Percentiles rank a stretch among this genome's conserved stretches.
These are phyloP conservation scores for Drosophila cyrtoloma DNA, from an alignment of 2,888 invertebrate species.

Conservation along the genomic window DNA sequence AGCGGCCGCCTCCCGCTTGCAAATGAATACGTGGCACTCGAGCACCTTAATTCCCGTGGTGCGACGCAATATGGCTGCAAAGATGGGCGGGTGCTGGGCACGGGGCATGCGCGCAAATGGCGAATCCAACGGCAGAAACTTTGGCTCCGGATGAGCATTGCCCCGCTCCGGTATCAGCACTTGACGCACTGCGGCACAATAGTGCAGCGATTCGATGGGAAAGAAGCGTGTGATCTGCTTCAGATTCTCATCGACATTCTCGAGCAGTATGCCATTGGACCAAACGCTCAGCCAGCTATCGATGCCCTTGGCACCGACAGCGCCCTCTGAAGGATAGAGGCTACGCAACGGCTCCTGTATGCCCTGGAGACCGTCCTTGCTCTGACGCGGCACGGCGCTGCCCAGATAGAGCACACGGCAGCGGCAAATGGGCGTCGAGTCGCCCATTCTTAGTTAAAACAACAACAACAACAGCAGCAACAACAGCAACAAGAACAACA, in stretches of 20 bases:
- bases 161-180: constrained; percentile 90
- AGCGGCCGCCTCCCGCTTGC: constrained; percentile 97
- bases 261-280: constrained; percentile 97
- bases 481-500: constrained; percentile 16
- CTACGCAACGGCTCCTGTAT: constrained; percentile 98
- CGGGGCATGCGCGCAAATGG: constrained; percentile 97
- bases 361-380: constrained; percentile 98
- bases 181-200: constrained; percentile 97
- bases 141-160: constrained; percentile 89
- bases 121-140: constrained; percentile 97
- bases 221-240: constrained; percentile 98
- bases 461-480: constrained; percentile 14
- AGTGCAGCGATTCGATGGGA: constrained; percentile 97
- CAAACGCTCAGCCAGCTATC: constrained; percentile 99
- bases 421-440: constrained; percentile 97
- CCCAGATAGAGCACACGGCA: constrained; percentile 98
- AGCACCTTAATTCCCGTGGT: constrained; percentile 98
- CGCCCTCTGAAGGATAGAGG: constrained; percentile 97
- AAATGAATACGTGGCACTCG: constrained; percentile 99
- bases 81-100: constrained; percentile 97
- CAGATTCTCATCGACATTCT: constrained; percentile 98
- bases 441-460: constrained; percentile 86
- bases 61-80: constrained; percentile 97
- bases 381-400: constrained; percentile 97
- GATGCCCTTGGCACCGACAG: constrained; percentile 94